Evolutionary conservation across 2,113 vertebrate genomes (phyloP), one percentile per base, ranked within the genome.

Genomic region (Saccopteryx bilineata): DNA sequence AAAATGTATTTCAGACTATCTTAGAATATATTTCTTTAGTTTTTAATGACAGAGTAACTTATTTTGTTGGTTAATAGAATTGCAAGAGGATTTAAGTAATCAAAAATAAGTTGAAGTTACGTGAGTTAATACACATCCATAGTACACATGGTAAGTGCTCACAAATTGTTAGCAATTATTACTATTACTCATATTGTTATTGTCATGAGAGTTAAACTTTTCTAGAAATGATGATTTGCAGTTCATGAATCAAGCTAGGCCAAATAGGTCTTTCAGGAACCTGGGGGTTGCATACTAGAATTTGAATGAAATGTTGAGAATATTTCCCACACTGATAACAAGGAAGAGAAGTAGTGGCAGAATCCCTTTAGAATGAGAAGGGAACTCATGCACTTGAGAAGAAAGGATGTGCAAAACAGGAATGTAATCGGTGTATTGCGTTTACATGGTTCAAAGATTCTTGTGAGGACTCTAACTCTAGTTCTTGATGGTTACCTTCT

Each of bases 11-110:
- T 90, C 79, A 52, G 86, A 63, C 19, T 85, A 69, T 28, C 33
- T 86, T 89, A 52, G 19, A 56, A 80, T 7, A 46, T 24, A 85
- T 58, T 95, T 87, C 65, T 89, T 21, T 69, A 24, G 46, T 12
- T 65, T 84, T 91, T 80, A 87, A 76, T 23, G 87, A 90, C 71
- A 96, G 96, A 92, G 13, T 8, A 86, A 90, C 14, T 61, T 69
- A 63, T 7, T 19, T 93, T 50, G 18, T 6, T 84, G n/a, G 88
- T n/a, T 21, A 93, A 39, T 39, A 85, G 28, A 61, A 52, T 21
- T 81, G 6, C 66, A 81, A 94, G 60, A 86, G 7, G 21, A 33
- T 95, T 92, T 90, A 90, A 83, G 54, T 85, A 75, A 71, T 31
- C 28, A 88, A 26, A 91, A 76, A 72, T 76, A 88, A 81, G 17